Evolutionary conservation across 2,888 invertebrate genomes (phyloP).

Genomic region (Orchesella flavescens): DNA sequence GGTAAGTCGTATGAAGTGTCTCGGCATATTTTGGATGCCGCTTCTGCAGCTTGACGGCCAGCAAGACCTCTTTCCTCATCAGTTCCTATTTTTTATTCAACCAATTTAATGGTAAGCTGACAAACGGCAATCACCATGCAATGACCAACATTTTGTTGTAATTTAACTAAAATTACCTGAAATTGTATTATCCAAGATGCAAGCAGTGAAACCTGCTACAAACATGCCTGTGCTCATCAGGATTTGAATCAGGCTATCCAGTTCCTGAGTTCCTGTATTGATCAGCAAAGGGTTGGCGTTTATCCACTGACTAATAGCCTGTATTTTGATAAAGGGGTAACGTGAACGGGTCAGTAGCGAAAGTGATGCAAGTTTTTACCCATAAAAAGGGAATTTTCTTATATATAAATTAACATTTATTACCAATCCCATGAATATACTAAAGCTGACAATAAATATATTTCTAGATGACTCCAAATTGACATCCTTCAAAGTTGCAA

Average conservation of each 20-base stretch:
- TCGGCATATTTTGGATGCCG: slow-evolving; percentile 21
- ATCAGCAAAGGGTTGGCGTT: slow-evolving; percentile 79
- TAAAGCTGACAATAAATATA: slow-evolving; percentile 91
- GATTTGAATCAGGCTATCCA: slow-evolving; percentile 83
- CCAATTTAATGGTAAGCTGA: no score
- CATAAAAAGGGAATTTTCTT: no score
- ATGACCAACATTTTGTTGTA: no score
- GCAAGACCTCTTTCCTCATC: slow-evolving; percentile 84
- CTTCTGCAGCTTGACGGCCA: slow-evolving; percentile 73
- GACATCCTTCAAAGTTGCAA: slow-evolving; percentile 86
- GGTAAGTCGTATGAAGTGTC: slow-evolving; percentile 77
- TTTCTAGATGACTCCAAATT: slow-evolving; percentile 88
- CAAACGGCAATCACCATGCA: no score
- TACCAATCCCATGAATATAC: slow-evolving; percentile 87
- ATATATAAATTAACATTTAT: no score
- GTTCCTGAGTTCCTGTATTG: slow-evolving; percentile 79
- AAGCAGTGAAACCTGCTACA: slow-evolving; percentile 83
- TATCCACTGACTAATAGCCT: slow-evolving; percentile 85
- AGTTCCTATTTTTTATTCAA: slow-evolving; percentile 76
- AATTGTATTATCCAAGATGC: slow-evolving; percentile 83
- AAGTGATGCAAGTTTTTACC: no score
- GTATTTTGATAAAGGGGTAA: slow-evolving; percentile 78
- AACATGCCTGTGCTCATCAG: slow-evolving; percentile 85
- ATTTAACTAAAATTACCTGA: slow-evolving; percentile 72
- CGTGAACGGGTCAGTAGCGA: no score